Base-by-base conservation (phyloP, 2,113 vertebrate genomes). In the Hucho hucho region DNA sequence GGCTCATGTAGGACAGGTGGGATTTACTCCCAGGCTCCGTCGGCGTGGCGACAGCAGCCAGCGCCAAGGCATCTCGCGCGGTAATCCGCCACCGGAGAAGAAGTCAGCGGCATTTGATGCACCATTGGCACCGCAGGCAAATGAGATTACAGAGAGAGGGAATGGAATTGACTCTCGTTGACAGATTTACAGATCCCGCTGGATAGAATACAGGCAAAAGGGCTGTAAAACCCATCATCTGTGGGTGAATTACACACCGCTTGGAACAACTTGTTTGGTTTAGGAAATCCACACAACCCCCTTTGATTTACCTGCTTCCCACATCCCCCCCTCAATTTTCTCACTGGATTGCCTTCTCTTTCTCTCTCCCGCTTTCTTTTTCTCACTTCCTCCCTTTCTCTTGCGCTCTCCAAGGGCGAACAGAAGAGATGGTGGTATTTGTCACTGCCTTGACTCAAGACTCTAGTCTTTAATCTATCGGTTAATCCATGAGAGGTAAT, bases 171-270 rank as follows among this genome's bases (percentile, higher is more conserved):
- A 90, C 89, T 88, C 80, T 90, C 85, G 75, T 82, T 90, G 91
- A 92, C 90, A 93, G 91, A 94, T 93, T 93, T 93, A 93, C 89
- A 84, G 89, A 92, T 92, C 91, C 90, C 90, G 63, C 89, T 83
- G 91, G 88, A 90, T 88, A 87, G 82, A 91, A 90, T 85, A 84
- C 83, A 85, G 81, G 81, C 47, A 43, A 83, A 81, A 84, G 81
- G 83, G 90, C 90, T 89, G 89, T 92, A 93, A 93, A 94, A 93
- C 84, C 90, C 83, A 91, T 93, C 92, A 92, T 92, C 89, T 89
- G 90, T 85, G 77, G 78, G 81, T 93, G 92, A 94, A 93, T 93
- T 92, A 92, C 90, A 89, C 86, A 88, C 83, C 61, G 83, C 79
- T 85, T 84, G 82, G 87, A 90, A 92, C 85, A 89, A 91, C 91